Conservation (phyloP, 2,797 vertebrate genomes). For the Odontamblyopus lacepedii region DNA sequence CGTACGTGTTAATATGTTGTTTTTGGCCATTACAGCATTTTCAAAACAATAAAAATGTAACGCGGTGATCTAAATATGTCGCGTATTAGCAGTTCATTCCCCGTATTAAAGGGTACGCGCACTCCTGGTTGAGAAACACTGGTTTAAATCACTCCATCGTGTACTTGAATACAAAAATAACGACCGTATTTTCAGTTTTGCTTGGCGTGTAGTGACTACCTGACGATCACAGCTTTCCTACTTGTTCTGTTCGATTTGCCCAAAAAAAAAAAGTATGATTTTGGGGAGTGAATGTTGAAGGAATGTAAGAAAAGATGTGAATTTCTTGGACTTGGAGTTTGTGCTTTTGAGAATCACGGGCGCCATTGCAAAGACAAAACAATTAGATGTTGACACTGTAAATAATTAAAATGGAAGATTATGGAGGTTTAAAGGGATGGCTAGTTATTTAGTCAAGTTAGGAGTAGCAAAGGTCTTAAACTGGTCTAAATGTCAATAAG, state of each 20-base stretch:
- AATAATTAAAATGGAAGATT: slow-evolving; percentile 23
- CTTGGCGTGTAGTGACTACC: slow-evolving; percentile 50
- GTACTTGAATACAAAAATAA: background rate
- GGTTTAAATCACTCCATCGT: slow-evolving; percentile 10
- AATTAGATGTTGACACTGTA: slow-evolving; percentile 28
- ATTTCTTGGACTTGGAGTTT: background rate
- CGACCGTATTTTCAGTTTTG: slow-evolving; percentile 16
- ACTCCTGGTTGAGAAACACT: background rate
- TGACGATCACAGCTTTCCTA: slow-evolving; percentile 10
- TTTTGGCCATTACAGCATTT: no score
- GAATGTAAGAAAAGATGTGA: background rate
- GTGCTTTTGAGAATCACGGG: slow-evolving; percentile 18
- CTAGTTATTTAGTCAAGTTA: background rate
- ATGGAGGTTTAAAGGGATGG: slow-evolving; percentile 25
- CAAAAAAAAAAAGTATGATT: background rate
- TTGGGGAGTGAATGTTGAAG: slow-evolving; percentile 1
- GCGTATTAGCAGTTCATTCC: no score
- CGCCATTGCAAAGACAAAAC: background rate
- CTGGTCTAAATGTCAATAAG: background rate
- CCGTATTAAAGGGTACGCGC: background rate
- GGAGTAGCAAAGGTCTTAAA: background rate
- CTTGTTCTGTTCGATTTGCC: slow-evolving; percentile 4
- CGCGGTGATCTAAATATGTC: no score
- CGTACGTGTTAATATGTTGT: no score
- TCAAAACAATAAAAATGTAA: no score